phyloP scores from a whole-genome alignment of 2,888 invertebrate genomes.

The Cremastobaeus sp. region DNA sequence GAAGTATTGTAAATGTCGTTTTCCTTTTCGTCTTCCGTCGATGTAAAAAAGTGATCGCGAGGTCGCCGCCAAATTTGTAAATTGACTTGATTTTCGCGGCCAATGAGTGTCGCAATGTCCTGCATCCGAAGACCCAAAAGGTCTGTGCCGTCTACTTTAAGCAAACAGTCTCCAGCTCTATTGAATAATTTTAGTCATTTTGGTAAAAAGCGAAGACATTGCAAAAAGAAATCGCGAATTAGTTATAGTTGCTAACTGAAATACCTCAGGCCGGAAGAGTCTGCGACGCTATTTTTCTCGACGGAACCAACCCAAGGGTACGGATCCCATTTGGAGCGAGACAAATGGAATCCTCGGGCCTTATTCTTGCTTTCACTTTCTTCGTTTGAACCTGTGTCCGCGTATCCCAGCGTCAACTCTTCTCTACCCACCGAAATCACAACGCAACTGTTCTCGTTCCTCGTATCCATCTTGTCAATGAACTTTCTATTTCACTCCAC shows the following conservation, averaged over 20 bases:
- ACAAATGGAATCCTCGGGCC: conserved; percentile 85
- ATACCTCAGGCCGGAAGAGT: conserved; percentile 81
- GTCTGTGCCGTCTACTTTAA: conserved; percentile 83
- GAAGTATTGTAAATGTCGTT: conserved; percentile 23
- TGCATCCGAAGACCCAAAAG: conserved; percentile 80
- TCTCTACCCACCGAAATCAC: conserved; percentile 62
- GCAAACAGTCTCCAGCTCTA: conserved; percentile 84
- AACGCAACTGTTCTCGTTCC: conserved; percentile 22
- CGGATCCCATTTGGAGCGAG: conserved; percentile 88
- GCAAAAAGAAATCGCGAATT: not conserved
- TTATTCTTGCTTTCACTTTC: conserved; percentile 56
- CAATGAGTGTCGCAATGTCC: conserved; percentile 78
- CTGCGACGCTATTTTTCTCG: conserved; percentile 82
- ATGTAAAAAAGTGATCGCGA: conserved; percentile 32
- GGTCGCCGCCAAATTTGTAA: conserved; percentile 72
- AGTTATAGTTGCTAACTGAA: conserved; percentile 1
- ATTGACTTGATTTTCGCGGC: conserved; percentile 65
- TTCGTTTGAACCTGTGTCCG: conserved; percentile 44
- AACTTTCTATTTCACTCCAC: not conserved
- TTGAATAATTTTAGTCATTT: not conserved
- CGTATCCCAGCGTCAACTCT: conserved; percentile 58
- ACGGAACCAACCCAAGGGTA: conserved; percentile 89
- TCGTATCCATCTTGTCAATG: conserved; percentile 5
- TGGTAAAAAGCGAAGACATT: too few relatives aligned
- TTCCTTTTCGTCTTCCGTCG: conserved; percentile 37